Percentiles rank a stretch among this genome's conserved stretches.
Conservation (phyloP, 2,888 invertebrate genomes). For the Danaus chrysippus region DNA sequence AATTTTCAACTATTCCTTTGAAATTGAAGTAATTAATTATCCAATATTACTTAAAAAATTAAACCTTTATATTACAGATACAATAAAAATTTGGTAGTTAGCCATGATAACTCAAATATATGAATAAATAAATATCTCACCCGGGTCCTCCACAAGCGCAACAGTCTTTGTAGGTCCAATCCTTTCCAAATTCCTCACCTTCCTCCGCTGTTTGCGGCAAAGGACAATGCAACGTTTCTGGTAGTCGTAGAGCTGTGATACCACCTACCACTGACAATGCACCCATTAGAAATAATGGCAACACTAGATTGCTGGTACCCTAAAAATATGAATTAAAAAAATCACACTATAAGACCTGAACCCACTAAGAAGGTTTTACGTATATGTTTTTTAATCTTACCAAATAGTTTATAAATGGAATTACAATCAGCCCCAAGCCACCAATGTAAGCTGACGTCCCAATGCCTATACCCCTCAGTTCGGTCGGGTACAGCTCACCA, state of each 20-base stretch:
- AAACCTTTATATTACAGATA: too few species aligned
- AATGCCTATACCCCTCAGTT: conserved; percentile 92
- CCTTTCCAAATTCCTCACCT: conserved; percentile 91
- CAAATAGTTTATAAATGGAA: conserved; percentile 94
- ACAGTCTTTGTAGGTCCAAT: conserved; percentile 88
- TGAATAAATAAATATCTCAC: conserved; percentile 54
- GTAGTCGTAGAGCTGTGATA: conserved; percentile 86
- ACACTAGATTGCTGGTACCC: conserved; percentile 90
- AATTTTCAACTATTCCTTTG: too few species aligned
- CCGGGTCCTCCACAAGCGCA: conserved; percentile 83
- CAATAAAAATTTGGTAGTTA: too few species aligned
- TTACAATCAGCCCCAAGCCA: conserved; percentile 91
- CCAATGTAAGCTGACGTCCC: conserved; percentile 95
- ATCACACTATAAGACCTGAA: too few species aligned
- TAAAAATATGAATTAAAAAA: conserved; percentile 43
- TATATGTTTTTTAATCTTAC: conserved; percentile 69
- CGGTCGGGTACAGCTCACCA: conserved; percentile 94
- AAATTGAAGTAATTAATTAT: too few species aligned
- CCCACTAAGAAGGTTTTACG: too few species aligned
- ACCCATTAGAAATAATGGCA: conserved; percentile 92
- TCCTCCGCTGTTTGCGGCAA: conserved; percentile 93
- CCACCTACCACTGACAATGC: conserved; percentile 89
- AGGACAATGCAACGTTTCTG: conserved; percentile 90
- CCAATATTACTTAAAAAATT: too few species aligned
- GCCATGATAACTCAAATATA: neutral